phyloP scores from a whole-genome alignment of 2,888 invertebrate genomes.

The Tachina grossa region DNA sequence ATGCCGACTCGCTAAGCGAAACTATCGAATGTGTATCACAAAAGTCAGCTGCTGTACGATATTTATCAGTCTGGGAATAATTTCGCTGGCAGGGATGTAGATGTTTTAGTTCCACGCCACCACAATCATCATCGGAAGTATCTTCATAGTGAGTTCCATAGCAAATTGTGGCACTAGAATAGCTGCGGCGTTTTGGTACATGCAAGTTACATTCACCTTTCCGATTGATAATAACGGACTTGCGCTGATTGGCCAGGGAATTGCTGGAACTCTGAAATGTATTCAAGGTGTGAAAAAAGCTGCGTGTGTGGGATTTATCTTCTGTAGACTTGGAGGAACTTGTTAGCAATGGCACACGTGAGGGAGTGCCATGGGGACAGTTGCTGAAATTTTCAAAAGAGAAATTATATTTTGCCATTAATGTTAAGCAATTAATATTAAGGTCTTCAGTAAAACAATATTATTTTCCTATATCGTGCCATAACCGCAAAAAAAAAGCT shows the following conservation, averaged over 20 bases:
- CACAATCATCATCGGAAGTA: conserved; percentile 78
- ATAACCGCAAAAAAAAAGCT: too few species aligned
- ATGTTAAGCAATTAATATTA: not conserved
- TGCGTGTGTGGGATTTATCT: conserved; percentile 72
- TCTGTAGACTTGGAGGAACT: conserved; percentile 15
- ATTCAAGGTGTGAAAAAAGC: conserved; percentile 76
- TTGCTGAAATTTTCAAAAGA: conserved; percentile 74
- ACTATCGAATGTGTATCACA: conserved; percentile 70
- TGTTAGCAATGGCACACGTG: conserved; percentile 87
- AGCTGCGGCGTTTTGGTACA: conserved; percentile 57
- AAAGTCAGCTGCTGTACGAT: conserved; percentile 59
- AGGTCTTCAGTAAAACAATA: not conserved
- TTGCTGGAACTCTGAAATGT: conserved; percentile 70
- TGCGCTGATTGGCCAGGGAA: conserved; percentile 51
- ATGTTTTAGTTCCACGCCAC: conserved; percentile 61
- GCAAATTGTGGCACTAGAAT: conserved; percentile 56
- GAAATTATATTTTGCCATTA: not conserved
- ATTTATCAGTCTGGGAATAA: conserved; percentile 68
- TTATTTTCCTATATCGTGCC: not conserved
- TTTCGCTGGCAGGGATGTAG: conserved; percentile 58
- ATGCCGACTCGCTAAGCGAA: conserved; percentile 61
- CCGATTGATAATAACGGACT: conserved; percentile 66
- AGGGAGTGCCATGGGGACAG: conserved; percentile 88
- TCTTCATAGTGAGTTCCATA: conserved; percentile 78
- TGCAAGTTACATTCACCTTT: conserved; percentile 70